Evolutionary conservation across 2,113 vertebrate genomes (phyloP), one percentile per base, ranked within the genome.

Genomic region (Opisthocomus hoazin): DNA sequence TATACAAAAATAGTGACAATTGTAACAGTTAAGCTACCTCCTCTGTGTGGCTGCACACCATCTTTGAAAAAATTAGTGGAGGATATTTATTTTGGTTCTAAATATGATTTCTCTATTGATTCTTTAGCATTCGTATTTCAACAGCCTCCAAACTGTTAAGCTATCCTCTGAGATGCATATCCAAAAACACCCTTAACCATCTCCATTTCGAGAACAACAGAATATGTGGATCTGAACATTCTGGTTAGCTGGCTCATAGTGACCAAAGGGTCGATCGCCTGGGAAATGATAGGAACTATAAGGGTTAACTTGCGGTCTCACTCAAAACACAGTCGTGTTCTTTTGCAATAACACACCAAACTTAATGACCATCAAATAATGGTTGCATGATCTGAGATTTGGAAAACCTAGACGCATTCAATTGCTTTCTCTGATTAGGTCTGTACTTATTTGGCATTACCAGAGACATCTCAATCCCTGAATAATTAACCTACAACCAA

Each of bases 401-500:
- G 83, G 96, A 84, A 96, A 96, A 96, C 76, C 83, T 90, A 69
- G 85, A 96, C 1, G 12, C 60, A 85, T 96, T 70, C 91, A 93
- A 57, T 53, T 84, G 90, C 54, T 94, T 89, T 91, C 69, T 58
- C 89, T 97, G 92, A 97, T 95, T 65, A 97, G 77, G 84, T 96
- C 92, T 92, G 92, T 92, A 89, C 97, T 97, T 97, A 97, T 94
- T 89, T 96, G 96, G 79, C 96, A 92, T 97, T 95, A 95, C 96
- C 97, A 95, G 89, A 93, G 97, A 97, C 80, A 97, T 94, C 95
- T 97, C 96, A 97, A 97, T 97, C 96, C 91, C 96, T 97, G 97
- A 98, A 98, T 98, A 98, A 98, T 98, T 98, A 98, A 98, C 94
- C 95, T 97, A 93, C 96, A 97, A 89, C 97, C 97, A 97, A 97